Evolutionary conservation across 2,113 vertebrate species (phyloP).

Genomic region (Nesogale talazaci): DNA sequence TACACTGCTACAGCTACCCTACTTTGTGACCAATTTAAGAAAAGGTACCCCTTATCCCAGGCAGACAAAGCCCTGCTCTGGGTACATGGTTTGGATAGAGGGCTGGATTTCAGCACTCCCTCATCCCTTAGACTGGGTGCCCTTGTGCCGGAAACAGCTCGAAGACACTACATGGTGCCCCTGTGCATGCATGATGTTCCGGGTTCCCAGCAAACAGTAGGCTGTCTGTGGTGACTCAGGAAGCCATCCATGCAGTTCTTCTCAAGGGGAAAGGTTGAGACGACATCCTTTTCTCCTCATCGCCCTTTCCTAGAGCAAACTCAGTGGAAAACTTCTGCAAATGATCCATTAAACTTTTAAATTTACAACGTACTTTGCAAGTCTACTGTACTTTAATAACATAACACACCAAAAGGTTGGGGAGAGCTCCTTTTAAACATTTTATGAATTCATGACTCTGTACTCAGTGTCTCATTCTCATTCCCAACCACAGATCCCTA

Average conservation of each 20-base stretch:
- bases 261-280: constrained; percentile 34
- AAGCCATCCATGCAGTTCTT: background rate
- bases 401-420: constrained; percentile 70
- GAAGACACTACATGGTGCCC: background rate
- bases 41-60: background rate
- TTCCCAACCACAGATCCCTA: constrained; percentile 69
- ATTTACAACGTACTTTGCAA: constrained; percentile 74
- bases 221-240: background rate
- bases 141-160: background rate
- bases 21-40: background rate
- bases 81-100: background rate
- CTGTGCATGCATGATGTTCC: background rate
- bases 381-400: constrained; percentile 74
- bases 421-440: constrained; percentile 62
- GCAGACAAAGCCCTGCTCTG: background rate
- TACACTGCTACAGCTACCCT: background rate
- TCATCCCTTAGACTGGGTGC: background rate
- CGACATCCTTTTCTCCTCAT: constrained; percentile 39
- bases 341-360: constrained; percentile 74
- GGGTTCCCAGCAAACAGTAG: background rate
- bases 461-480: constrained; percentile 66
- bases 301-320: constrained; percentile 67
- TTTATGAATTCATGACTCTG: constrained; percentile 77
- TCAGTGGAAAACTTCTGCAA: constrained; percentile 76
- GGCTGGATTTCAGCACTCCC: background rate